phyloP scores from a whole-genome alignment of 2,113 vertebrate genomes.

The Lucifuga dentata region DNA sequence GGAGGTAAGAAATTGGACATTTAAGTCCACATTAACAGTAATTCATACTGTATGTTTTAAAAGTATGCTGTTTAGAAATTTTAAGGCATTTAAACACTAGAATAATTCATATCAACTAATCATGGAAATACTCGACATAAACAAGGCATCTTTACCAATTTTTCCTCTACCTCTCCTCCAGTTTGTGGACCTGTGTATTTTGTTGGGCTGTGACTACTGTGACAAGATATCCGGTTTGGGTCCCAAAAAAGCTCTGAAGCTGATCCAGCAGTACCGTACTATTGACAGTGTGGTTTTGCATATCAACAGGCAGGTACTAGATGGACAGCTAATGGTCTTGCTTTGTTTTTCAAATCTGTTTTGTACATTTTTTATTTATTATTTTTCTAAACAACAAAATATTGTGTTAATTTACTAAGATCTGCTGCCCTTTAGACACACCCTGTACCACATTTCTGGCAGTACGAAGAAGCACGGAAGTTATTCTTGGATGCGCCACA shows the following conservation, averaged over 20 bases:
- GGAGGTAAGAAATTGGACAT: conserved; percentile 81
- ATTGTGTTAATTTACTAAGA: not conserved
- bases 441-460: conserved; percentile 78
- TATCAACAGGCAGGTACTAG: conserved; percentile 78
- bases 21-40: too few relatives aligned
- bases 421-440: conserved; percentile 68
- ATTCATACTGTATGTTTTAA: too few relatives aligned
- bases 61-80: too few relatives aligned
- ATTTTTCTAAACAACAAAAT: not conserved
- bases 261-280: conserved; percentile 82
- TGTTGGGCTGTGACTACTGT: conserved; percentile 89
- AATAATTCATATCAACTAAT: not conserved
- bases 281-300: conserved; percentile 82
- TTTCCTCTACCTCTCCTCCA: conserved; percentile 37
- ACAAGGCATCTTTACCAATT: not conserved
- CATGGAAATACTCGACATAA: not conserved
- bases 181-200: conserved; percentile 89
- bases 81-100: too few relatives aligned
- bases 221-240: conserved; percentile 84
- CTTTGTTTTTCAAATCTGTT: not conserved
- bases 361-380: too few relatives aligned
- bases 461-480: conserved; percentile 78
- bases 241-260: conserved; percentile 80
- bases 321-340: not conserved
- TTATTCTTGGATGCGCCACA: conserved; percentile 78